Evolutionary conservation across 2,797 vertebrate species (phyloP), one percentile per base, ranked within the genome.

Genomic region (Rachycentron canadum): DNA sequence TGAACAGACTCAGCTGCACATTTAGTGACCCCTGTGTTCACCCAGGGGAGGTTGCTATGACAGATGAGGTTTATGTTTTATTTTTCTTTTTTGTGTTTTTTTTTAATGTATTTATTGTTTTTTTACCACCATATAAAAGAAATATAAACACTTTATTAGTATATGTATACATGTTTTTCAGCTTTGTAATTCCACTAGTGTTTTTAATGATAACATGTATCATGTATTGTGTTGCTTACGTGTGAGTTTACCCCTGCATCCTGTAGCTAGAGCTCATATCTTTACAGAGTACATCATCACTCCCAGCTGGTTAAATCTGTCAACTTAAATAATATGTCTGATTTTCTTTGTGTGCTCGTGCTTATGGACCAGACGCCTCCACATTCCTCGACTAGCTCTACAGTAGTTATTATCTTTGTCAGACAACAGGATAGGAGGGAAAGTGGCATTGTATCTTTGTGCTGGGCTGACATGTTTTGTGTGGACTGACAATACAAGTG

Each of bases 1-100:
- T 82, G 72, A 83, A 57, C 63, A 43, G 73, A 66, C 72, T 74
- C 89, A 81, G 81, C 76, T 87, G 82, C 81, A 78, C 78, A 58
- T 45, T 66, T 49, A 60, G 11, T 82, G 80, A 86, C 84, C 68
- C 81, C 76, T 78, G 43, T 81, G 74, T 45, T 73, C 78, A 70
- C 71, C 58, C 78, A 67, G 45, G 69, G 73, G 66, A 82, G 7
- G 26, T 67, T 36, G 25, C 23, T 3, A 10, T 56, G 38, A 71
- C 79, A 84, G 68, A 87, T 86, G 52, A 86, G 71, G 26, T 76
- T 79, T 23, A 26, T 32, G 34, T 34, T 60, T 25, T 6, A 7
- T 43, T 56, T 49, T 30, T 3, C 19, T 19, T 19, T 1, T 50
- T 47, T 32, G 40, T 19, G 26, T 13, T 10, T 7, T 36, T 56